These are phyloP conservation scores for Scaptomyza flava DNA, from an alignment of 2,888 invertebrate species.

Conservation along the genomic window DNA sequence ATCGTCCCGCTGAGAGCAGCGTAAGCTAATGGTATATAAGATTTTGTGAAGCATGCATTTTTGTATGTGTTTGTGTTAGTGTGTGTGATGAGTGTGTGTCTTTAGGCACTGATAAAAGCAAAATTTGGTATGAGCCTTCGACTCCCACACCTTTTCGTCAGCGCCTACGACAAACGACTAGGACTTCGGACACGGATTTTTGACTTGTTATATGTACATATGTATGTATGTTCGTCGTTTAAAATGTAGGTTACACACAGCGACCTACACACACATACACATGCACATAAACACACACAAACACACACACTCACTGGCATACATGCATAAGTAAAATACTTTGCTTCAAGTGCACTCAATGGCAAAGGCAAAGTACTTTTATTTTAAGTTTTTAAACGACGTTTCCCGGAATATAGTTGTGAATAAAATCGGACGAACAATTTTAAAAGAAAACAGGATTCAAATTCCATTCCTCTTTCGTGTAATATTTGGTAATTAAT, in stretches of 20 bases:
- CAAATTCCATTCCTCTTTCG: background rate
- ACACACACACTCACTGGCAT: slow-evolving; percentile 13
- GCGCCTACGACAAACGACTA: slow-evolving; percentile 40
- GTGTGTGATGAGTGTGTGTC: slow-evolving; percentile 14
- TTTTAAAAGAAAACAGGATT: no score
- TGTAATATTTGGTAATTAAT: background rate
- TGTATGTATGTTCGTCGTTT: slow-evolving; percentile 60
- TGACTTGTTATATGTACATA: slow-evolving; percentile 51
- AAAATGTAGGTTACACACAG: slow-evolving; percentile 79
- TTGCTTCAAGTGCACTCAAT: slow-evolving; percentile 38
- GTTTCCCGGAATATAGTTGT: slow-evolving; percentile 1
- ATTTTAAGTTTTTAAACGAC: slow-evolving; percentile 10
- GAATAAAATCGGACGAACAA: background rate
- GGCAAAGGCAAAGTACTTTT: slow-evolving; percentile 23
- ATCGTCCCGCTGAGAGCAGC: slow-evolving; percentile 60
- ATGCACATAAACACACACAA: slow-evolving; percentile 18
- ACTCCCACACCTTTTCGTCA: slow-evolving; percentile 9
- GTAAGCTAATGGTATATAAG: slow-evolving; percentile 60
- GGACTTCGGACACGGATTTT: slow-evolving; percentile 65
- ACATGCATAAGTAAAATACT: slow-evolving; percentile 46
- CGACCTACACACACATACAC: slow-evolving; percentile 30
- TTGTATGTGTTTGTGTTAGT: slow-evolving; percentile 13
- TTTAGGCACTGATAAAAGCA: slow-evolving; percentile 72
- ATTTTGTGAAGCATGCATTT: slow-evolving; percentile 46
- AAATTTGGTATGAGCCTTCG: slow-evolving; percentile 69